Evolutionary conservation across 2,113 vertebrate species (phyloP).

Genomic region (Chaetops frenatus): DNA sequence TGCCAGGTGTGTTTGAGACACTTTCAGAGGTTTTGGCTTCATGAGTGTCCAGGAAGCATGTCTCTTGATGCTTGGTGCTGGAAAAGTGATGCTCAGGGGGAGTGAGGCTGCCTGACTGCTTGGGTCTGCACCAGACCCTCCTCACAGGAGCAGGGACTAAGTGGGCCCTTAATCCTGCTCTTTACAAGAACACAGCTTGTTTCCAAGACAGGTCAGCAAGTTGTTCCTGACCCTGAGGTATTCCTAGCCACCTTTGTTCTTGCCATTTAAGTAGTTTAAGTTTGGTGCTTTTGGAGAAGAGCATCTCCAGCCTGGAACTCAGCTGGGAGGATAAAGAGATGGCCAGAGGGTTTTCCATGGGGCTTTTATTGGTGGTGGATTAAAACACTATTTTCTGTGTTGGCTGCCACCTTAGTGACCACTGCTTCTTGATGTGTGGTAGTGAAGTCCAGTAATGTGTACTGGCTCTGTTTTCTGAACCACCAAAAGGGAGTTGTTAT

Average conservation of each 20-base stretch:
- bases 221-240: neutral
- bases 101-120: neutral
- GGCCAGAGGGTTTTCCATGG: neutral
- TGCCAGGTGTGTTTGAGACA: neutral
- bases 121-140: neutral
- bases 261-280: neutral
- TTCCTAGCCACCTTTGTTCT: neutral
- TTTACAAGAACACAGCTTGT: neutral
- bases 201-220: neutral
- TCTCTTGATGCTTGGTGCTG: neutral
- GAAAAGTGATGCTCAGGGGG: neutral
- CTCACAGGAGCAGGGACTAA: neutral
- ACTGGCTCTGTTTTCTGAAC: slow-evolving; percentile 1
- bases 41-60: neutral
- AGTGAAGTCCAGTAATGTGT: neutral
- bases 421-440: neutral
- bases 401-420: neutral
- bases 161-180: neutral
- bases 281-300: neutral
- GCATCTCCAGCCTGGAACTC: neutral
- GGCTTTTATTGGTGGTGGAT: neutral
- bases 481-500: neutral
- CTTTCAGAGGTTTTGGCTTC: neutral
- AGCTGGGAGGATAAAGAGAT: neutral
- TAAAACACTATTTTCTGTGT: neutral